phyloP scores from a whole-genome alignment of 2,888 invertebrate genomes.

The Limnephilus rhombicus region DNA sequence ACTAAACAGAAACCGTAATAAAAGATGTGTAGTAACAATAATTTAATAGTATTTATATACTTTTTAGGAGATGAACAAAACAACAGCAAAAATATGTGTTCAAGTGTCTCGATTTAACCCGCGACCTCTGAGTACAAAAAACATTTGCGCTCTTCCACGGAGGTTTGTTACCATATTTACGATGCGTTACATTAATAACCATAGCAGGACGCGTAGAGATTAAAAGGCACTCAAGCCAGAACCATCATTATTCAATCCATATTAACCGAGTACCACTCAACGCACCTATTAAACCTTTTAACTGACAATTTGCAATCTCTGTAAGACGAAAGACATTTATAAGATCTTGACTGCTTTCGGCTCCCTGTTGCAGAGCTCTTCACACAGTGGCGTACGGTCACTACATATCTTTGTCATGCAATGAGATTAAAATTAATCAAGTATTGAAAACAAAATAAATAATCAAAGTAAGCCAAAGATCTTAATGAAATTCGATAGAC shows the following conservation, averaged over 20 bases:
- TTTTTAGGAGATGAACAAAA: too few relatives aligned
- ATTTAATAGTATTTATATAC: too few relatives aligned
- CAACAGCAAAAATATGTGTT: background rate
- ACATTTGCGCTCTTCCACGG: background rate
- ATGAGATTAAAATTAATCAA: background rate
- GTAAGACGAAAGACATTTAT: background rate
- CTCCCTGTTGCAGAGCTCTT: background rate
- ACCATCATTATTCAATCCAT: background rate
- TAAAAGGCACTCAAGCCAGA: background rate
- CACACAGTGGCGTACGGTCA: background rate
- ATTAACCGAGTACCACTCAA: background rate
- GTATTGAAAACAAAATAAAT: background rate
- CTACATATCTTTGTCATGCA: background rate
- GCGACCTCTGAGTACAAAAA: background rate
- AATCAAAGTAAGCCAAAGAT: background rate
- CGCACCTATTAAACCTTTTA: background rate
- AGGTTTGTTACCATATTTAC: background rate
- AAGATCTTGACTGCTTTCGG: background rate
- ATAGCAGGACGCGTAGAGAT: background rate
- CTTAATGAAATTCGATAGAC: too few relatives aligned
- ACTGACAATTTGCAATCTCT: background rate
- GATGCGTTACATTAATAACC: constrained; percentile 1
- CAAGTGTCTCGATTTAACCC: background rate
- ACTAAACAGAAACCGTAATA: too few relatives aligned
- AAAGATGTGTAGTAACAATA: too few relatives aligned